phyloP scores from a whole-genome alignment of 64 coral and sea anemone species.

The Stylophora pistillata region DNA sequence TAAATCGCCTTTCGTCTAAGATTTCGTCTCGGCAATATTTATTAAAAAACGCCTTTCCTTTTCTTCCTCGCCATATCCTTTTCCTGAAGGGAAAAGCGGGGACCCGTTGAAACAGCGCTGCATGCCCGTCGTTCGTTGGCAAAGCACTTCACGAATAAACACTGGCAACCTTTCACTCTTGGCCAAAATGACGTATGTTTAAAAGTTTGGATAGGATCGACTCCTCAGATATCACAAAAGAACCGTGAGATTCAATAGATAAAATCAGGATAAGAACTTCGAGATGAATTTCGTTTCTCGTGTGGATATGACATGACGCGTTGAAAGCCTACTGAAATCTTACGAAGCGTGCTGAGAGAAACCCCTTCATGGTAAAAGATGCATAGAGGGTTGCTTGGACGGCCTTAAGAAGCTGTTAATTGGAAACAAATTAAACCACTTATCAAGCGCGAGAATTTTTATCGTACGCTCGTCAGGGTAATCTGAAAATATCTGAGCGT shows the following conservation, averaged over 20 bases:
- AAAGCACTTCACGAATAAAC: background rate
- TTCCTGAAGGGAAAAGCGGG: too few species aligned
- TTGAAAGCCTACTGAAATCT: background rate
- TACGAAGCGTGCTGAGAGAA: background rate
- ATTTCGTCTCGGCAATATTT: background rate
- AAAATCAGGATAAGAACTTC: background rate
- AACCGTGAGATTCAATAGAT: background rate
- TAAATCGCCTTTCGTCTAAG: background rate
- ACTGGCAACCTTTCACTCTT: background rate
- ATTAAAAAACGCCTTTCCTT: conserved; percentile 14
- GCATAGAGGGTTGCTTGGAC: background rate
- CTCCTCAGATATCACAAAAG: background rate
- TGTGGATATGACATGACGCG: background rate
- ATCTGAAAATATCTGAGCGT: background rate
- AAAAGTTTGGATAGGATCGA: background rate
- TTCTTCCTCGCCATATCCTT: too few species aligned
- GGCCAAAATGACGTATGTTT: background rate
- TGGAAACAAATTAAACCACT: conserved; percentile 65
- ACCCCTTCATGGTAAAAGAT: background rate
- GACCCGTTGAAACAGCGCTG: too few species aligned
- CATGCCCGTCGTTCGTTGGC: too few species aligned
- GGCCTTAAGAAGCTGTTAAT: conserved; percentile 54
- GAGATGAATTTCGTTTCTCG: background rate
- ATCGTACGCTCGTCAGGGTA: background rate
- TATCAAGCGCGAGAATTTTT: conserved; percentile 12